Percentiles rank a stretch among this genome's conserved stretches.
Evolutionary conservation across 37 sponge, comb jelly and placozoan genomes (phyloP).

Genomic region (Bolinopsis microptera): DNA sequence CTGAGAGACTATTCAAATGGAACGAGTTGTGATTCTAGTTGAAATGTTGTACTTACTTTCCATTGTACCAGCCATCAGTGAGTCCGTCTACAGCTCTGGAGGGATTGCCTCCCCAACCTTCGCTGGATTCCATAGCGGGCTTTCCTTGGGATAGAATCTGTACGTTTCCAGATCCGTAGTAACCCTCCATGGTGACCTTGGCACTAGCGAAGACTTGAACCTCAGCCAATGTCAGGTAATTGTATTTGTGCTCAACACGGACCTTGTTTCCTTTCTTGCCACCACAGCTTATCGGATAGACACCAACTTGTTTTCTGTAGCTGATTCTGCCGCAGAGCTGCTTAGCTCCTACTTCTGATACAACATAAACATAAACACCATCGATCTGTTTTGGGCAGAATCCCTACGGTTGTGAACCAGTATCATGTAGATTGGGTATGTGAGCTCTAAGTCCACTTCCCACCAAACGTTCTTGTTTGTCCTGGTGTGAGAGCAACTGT

Average conservation of each 20-base stretch:
- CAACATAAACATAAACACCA: background rate
- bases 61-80: background rate
- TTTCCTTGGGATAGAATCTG: background rate
- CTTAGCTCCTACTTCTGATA: background rate
- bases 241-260: background rate
- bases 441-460: background rate
- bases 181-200: background rate
- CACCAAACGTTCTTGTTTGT: background rate
- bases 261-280: constrained; percentile 14
- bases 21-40: background rate
- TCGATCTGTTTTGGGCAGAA: background rate
- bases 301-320: background rate
- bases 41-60: background rate
- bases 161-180: background rate
- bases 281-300: constrained; percentile 1
- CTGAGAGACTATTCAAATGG: background rate
- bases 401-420: background rate
- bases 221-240: constrained; percentile 9
- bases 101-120: constrained; percentile 11
- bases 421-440: background rate
- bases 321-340: constrained; percentile 10
- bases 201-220: background rate
- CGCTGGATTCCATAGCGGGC: background rate
- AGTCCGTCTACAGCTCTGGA: background rate
- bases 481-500: background rate